Evolutionary conservation across 2,888 invertebrate genomes (phyloP), one percentile per base, ranked within the genome.

Genomic region (Leptinotarsa juncta): DNA sequence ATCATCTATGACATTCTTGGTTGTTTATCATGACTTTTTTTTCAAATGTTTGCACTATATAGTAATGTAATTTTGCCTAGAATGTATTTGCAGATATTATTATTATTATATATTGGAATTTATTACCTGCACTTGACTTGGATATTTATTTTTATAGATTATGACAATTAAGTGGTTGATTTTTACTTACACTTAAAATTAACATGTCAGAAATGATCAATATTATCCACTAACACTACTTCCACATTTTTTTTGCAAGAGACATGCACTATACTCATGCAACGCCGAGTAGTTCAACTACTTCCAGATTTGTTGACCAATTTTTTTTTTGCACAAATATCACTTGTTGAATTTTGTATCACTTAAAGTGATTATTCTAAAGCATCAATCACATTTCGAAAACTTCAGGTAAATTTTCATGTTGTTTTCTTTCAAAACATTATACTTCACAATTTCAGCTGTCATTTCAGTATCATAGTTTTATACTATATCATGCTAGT

Each of bases 321-420:
- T 67, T 15, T 51, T 75, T 75, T 75, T 75, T 72, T 72, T 72
- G 71, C 71, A 75, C 75, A 72, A 72, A 68, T 82, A 80, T 82
- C 79, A 78, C 78, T 72, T 67, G 48, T 65, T 57, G 65, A 68
- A 69, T 73, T 71, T 74, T 67, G n/a, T 68, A 81, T 78, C 77
- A 80, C 80, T 79, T 71, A 42, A 18, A 76, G 75, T 76, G 79
- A 81, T 23, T 79, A 82, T 78, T 75, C 78, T 83, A 83, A 84
- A 84, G 83, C 83, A 83, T 82, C 77, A 82, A 84, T 84, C 84
- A 82, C 82, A 83, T 77, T 79, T 77, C 78, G 69, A 78, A 79
- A 78, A 79, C 79, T 81, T 81, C 78, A 77, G 75, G 78, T 75
- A 75, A 80, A 77, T 78, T 78, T 80, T 76, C 78, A 75, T 73